These are phyloP conservation scores for Tenthredo livida DNA, from an alignment of 2,888 invertebrate genomes.

Conservation along the genomic window DNA sequence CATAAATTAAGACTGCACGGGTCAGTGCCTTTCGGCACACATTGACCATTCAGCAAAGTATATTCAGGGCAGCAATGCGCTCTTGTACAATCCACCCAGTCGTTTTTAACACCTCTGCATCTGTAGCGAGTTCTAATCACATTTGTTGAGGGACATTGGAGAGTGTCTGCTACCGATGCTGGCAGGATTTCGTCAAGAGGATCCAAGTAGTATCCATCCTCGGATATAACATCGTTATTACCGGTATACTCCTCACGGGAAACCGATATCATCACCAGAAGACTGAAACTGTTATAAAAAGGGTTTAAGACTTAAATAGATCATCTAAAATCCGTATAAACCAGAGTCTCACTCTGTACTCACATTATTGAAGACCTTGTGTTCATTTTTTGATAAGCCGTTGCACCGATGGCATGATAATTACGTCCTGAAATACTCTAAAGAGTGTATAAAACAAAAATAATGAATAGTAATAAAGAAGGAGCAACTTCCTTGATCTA, in stretches of 20 bases:
- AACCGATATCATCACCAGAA: not conserved
- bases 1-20: slow-evolving; percentile 84
- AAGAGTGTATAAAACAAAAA: not conserved
- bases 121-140: slow-evolving; percentile 82
- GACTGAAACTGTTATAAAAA: slow-evolving; percentile 12
- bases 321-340: not conserved
- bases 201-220: slow-evolving; percentile 56
- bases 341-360: not conserved
- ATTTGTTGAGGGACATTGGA: slow-evolving; percentile 83
- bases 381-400: slow-evolving; percentile 22
- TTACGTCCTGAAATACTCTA: slow-evolving; percentile 14
- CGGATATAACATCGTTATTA: slow-evolving; percentile 43
- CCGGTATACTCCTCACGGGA: not conserved
- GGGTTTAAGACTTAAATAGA: not conserved
- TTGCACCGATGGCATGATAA: slow-evolving; percentile 32
- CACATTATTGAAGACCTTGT: slow-evolving; percentile 17
- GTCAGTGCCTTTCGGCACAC: slow-evolving; percentile 82
- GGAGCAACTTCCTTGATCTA: too few species aligned
- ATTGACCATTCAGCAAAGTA: slow-evolving; percentile 83
- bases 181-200: slow-evolving; percentile 47
- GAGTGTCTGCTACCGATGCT: slow-evolving; percentile 63
- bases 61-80: slow-evolving; percentile 84
- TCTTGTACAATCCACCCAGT: slow-evolving; percentile 83
- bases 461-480: not conserved
- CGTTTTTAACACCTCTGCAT: slow-evolving; percentile 80